Evolutionary conservation across 1,140 invertebrate genomes (phyloP), one percentile per base, ranked within the genome.

Genomic region (Rhizoglyphus robini): DNA sequence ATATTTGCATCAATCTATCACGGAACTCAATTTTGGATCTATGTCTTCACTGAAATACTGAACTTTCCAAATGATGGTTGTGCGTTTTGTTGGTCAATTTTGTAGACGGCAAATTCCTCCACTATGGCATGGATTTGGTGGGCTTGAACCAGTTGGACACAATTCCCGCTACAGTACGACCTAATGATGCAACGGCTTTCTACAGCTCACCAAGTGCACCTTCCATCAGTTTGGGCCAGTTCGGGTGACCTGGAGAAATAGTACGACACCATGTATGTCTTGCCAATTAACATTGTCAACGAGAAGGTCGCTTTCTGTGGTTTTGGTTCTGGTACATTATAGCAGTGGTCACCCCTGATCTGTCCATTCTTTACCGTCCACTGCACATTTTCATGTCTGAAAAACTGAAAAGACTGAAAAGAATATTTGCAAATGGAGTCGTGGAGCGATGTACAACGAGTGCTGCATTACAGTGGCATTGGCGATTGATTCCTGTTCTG

Each of bases 11-110:
- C 48, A 60, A 68, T 79, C 3, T 11, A 20, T 23, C 25, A 5
- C 4, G 8, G 20, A 4, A 60, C 27, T 32, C 13, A 1, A 3
- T 2, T 4, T 34, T 32, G 15, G 27, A 20, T 46, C 11, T 89
- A 68, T 59, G 81, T 85, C 0, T 68, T 83, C 0, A 86, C 85
- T 71, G 88, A 90, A 75, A 60, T 85, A 2, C 68, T 84, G 3
- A 68, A 89, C 68, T 83, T 94, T 71, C 76, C 86, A 75, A 95
- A 95, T 79, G 87, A n/a, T 94, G 72, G 81, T 94, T 76, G 88
- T 89, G 78, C 92, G 93, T 96, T 86, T 91, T 92, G 79, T 81
- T 96, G 75, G 91, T 96, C 79, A 83, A 84, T 63, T 94, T 96
- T 80, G 91, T 96, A 80, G 90, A 93, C 75, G 89, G 90, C 49